These are phyloP conservation scores for Cetonia aurata DNA, from an alignment of 2,888 invertebrate genomes.

Conservation along the genomic window DNA sequence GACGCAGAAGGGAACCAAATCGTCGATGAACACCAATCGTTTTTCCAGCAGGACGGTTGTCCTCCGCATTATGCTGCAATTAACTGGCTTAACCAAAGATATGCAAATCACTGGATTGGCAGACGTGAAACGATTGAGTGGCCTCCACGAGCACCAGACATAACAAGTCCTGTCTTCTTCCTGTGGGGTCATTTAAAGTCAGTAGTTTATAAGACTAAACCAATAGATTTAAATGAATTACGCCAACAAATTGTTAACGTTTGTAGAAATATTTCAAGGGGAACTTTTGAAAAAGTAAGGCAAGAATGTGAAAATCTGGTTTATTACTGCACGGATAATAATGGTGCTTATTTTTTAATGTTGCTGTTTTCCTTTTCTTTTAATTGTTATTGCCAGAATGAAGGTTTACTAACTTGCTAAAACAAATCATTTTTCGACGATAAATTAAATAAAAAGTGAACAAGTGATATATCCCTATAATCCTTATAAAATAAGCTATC, in stretches of 20 bases:
- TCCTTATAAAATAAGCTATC: slow-evolving; percentile 7
- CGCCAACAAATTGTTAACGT: too few species aligned
- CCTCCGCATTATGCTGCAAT: slow-evolving; percentile 18
- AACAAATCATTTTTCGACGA: too few species aligned
- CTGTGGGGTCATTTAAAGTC: too few species aligned
- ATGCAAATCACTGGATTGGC: slow-evolving; percentile 15
- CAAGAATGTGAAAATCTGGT: neutral
- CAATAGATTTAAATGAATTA: too few species aligned
- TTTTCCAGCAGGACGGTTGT: slow-evolving; percentile 7
- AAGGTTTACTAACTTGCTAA: too few species aligned
- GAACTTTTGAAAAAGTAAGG: neutral
- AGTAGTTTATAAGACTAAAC: too few species aligned
- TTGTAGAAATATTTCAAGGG: neutral
- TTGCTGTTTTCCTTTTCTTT: neutral
- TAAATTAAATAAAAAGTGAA: too few species aligned
- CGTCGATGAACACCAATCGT: slow-evolving; percentile 2
- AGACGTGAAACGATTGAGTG: slow-evolving; percentile 18
- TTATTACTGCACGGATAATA: neutral
- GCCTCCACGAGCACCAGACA: too few species aligned
- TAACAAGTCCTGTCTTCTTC: too few species aligned
- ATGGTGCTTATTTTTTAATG: slow-evolving; percentile 2
- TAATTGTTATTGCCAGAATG: neutral
- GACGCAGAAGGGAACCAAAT: slow-evolving; percentile 17
- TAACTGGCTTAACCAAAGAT: slow-evolving; percentile 27
- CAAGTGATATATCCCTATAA: neutral